These are phyloP conservation scores for Cantharis rustica DNA, from an alignment of 2,888 invertebrate species.

Conservation along the genomic window DNA sequence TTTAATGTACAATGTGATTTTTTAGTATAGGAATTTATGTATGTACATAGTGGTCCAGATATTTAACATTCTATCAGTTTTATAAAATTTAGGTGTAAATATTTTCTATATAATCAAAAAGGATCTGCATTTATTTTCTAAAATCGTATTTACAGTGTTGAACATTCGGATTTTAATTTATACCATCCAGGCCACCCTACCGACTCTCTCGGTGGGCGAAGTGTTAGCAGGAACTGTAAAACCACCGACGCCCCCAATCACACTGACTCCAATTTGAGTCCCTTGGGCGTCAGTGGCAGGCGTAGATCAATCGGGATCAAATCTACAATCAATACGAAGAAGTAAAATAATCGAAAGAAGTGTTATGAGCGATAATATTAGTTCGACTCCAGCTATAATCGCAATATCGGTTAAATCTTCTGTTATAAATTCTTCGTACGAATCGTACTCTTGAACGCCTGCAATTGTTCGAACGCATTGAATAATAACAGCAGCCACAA, in stretches of 20 bases:
- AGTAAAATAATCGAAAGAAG: slow-evolving; percentile 60
- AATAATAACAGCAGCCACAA: slow-evolving; percentile 60
- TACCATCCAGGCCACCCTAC: slow-evolving; percentile 65
- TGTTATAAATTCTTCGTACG: slow-evolving; percentile 22
- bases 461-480: slow-evolving; percentile 61
- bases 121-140: not conserved
- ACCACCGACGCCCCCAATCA: slow-evolving; percentile 45
- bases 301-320: slow-evolving; percentile 54
- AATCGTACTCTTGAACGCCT: slow-evolving; percentile 33
- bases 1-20: not conserved
- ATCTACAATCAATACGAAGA: slow-evolving; percentile 60
- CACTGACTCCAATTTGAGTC: slow-evolving; percentile 47
- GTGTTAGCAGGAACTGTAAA: slow-evolving; percentile 53
- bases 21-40: not conserved
- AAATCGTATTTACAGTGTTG: not conserved
- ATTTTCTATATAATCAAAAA: not conserved
- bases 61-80: not conserved
- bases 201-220: slow-evolving; percentile 59
- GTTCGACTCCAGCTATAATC: slow-evolving; percentile 60
- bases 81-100: not conserved
- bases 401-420: slow-evolving; percentile 41
- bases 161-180: slow-evolving; percentile 45
- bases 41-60: not conserved
- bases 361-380: slow-evolving; percentile 59
- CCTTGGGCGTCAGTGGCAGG: slow-evolving; percentile 57